phyloP scores from a whole-genome alignment of 2,113 vertebrate genomes.

The Chrysemys picta region DNA sequence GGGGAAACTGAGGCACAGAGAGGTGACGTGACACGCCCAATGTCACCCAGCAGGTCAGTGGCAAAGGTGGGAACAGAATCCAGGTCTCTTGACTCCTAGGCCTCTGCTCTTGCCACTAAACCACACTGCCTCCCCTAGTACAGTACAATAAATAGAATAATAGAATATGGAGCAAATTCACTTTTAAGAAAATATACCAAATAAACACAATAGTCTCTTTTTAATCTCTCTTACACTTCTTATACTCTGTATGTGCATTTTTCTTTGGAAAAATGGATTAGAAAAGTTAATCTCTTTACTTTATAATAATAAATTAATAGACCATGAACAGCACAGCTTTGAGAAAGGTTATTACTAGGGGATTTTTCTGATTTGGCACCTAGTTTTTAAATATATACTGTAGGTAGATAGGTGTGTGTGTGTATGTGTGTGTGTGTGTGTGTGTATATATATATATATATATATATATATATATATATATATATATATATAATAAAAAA shows the following conservation, averaged over 20 bases:
- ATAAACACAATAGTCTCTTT: neutral
- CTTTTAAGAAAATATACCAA: constrained; percentile 1
- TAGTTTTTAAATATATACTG: neutral
- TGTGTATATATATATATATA: neutral
- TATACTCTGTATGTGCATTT: neutral
- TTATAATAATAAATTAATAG: neutral
- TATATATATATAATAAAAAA: neutral
- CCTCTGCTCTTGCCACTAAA: fast-evolving
- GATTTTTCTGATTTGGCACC: constrained; percentile 23
- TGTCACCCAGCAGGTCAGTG: neutral
- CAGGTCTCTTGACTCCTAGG: neutral
- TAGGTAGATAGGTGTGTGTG: neutral
- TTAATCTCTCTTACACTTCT: neutral
- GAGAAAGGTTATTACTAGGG: neutral
- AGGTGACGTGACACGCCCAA: neutral
- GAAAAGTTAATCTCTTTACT: neutral
- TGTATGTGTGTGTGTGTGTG: neutral
- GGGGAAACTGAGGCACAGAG: fast-evolving
- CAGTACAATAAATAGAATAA: fast-evolving
- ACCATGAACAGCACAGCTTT: neutral
- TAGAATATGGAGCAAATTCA: neutral
- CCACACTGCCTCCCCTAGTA: neutral
- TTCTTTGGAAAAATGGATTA: neutral
- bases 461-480: neutral
- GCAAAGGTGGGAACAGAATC: fast-evolving